phyloP scores from a whole-genome alignment of 2,888 invertebrate genomes.

The Eurytoma adleriae region DNA sequence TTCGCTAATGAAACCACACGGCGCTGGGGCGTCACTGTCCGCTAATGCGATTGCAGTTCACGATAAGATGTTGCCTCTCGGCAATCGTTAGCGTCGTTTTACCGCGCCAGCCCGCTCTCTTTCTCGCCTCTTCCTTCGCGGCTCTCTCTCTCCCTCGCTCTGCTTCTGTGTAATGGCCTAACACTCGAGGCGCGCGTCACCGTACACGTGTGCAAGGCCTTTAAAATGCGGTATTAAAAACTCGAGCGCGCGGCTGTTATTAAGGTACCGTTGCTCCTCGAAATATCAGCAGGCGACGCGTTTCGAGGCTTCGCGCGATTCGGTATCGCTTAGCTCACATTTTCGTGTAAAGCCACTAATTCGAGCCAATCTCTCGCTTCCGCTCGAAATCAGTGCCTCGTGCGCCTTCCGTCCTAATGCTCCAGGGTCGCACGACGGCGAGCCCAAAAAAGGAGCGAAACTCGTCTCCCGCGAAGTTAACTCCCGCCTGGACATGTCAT shows the following conservation, averaged over 20 bases:
- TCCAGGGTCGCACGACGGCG: background rate
- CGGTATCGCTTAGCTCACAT: slow-evolving; percentile 4
- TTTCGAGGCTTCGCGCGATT: background rate
- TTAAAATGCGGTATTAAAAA: slow-evolving; percentile 40
- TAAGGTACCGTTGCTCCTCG: slow-evolving; percentile 1
- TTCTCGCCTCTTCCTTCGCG: slow-evolving; percentile 31
- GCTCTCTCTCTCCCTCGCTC: slow-evolving; percentile 15
- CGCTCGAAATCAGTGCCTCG: background rate
- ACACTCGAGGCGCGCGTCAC: slow-evolving; percentile 37
- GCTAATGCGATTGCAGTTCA: slow-evolving; percentile 72
- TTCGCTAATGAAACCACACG: slow-evolving; percentile 73
- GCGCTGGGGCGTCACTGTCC: slow-evolving; percentile 71
- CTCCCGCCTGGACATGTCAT: slow-evolving; percentile 38
- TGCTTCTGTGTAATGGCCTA: slow-evolving; percentile 53
- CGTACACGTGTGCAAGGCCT: slow-evolving; percentile 46
- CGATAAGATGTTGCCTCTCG: slow-evolving; percentile 70
- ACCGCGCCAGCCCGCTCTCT: slow-evolving; percentile 50
- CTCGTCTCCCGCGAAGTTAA: background rate
- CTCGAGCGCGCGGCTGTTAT: slow-evolving; percentile 28
- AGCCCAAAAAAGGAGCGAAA: slow-evolving; percentile 21
- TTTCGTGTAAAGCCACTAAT: background rate
- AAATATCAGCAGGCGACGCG: background rate
- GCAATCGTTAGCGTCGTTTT: slow-evolving; percentile 72
- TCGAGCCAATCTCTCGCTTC: background rate
- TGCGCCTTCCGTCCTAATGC: background rate